Evolutionary conservation across 1,140 invertebrate species (phyloP).

Genomic region (Glomeris maerens): DNA sequence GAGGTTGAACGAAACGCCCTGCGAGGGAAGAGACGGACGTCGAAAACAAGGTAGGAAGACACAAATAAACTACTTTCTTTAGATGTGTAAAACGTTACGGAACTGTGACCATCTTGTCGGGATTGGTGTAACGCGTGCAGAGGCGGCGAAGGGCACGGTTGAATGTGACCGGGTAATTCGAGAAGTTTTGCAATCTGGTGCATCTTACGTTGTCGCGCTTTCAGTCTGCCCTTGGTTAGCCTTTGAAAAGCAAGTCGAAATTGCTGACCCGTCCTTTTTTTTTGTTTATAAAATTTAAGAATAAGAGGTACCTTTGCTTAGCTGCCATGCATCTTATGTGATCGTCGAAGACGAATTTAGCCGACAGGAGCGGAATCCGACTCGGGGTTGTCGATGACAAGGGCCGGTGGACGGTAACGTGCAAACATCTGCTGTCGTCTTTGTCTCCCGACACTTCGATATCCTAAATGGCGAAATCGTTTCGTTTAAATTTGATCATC

Average conservation of each 20-base stretch:
- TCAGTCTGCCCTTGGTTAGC: slow-evolving; percentile 68
- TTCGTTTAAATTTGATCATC: too few relatives aligned
- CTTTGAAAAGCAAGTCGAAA: slow-evolving; percentile 33
- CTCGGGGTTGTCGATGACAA: slow-evolving; percentile 37
- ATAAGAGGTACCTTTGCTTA: slow-evolving; percentile 54
- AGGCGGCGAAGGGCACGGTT: slow-evolving; percentile 40
- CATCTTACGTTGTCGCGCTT: slow-evolving; percentile 91
- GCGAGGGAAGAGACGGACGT: neutral
- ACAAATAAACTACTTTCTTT: neutral
- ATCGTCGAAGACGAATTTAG: slow-evolving; percentile 96
- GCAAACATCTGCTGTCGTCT: slow-evolving; percentile 88
- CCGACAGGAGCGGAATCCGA: slow-evolving; percentile 60
- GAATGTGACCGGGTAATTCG: slow-evolving; percentile 53
- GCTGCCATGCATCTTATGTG: slow-evolving; percentile 96
- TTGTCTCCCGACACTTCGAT: slow-evolving; percentile 71
- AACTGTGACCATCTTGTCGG: slow-evolving; percentile 14
- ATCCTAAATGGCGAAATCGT: slow-evolving; percentile 33
- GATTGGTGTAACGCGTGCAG: slow-evolving; percentile 28
- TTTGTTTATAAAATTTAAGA: slow-evolving; percentile 6
- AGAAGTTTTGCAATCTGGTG: slow-evolving; percentile 80
- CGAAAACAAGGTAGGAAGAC: neutral
- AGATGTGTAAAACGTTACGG: neutral
- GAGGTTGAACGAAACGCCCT: neutral
- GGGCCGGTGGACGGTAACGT: slow-evolving; percentile 84
- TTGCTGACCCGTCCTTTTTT: too few relatives aligned